Evolutionary conservation across 2,888 invertebrate species (phyloP), one percentile per base, ranked within the genome.

Genomic region (Platycheirus rosarum): DNA sequence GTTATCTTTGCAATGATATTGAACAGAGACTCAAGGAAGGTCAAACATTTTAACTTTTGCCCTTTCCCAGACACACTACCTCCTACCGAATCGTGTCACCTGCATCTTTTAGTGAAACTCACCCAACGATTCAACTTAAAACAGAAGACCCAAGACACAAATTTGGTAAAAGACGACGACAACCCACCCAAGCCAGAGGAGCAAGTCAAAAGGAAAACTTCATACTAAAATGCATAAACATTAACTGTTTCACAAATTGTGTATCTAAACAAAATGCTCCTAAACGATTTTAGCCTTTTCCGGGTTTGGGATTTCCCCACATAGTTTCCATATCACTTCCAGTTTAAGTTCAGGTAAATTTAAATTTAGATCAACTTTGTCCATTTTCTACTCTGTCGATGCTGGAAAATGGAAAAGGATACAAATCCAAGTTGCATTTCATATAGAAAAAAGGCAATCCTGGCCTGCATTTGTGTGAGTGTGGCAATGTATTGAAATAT

Each of bases 241-340:
- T 66, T 78, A 79, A 68, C 62, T 74, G 48, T 62, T 74, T 37
- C 16, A 69, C 44, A 69, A 80, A 80, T 75, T 80, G n/a, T 70
- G 46, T 69, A 65, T 26, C 63, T 40, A 65, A 80, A 65, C 65
- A 75, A 69, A 60, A 69, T 75, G 55, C 75, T 80, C 57, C 53
- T 78, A 70, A 80, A 65, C 69, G 79, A 23, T 14, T 80, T 75
- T 69, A 37, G 69, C 69, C 49, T 69, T 62, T 42, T 48, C 14
- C 42, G 18, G 42, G 13, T 44, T 40, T 57, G 35, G 57, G 18
- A 63, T 68, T 74, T 68, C 63, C 44, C 51, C 63, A 80, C 70
- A 80, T 80, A 80, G 79, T 79, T 79, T 79, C 60, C 68, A 68
- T 79, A 79, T 79, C 78, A 79, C 78, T 74, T 79, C 42, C 75